phyloP scores from a whole-genome alignment of 2,888 invertebrate species.

The Drymonia ruficornis region DNA sequence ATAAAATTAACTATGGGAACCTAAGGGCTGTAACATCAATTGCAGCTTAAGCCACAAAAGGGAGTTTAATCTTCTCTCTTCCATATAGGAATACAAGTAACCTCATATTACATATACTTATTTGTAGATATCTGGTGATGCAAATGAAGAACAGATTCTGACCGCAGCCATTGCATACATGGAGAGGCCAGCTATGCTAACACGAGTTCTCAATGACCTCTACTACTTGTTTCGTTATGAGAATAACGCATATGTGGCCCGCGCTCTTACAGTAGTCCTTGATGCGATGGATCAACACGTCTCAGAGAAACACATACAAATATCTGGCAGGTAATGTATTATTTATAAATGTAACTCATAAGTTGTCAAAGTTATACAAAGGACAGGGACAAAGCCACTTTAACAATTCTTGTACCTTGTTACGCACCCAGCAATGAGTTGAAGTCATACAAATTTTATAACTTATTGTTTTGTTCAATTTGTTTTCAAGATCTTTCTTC shows the following conservation, averaged over 20 bases:
- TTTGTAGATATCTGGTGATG: conserved; percentile 93
- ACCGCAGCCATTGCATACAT: conserved; percentile 93
- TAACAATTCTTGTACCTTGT: no score
- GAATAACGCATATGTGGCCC: conserved; percentile 89
- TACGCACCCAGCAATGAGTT: no score
- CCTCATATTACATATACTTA: background rate
- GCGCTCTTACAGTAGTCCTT: conserved; percentile 92
- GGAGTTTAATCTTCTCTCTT: no score
- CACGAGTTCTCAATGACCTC: conserved; percentile 94
- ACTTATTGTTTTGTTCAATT: no score
- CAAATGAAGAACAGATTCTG: conserved; percentile 95
- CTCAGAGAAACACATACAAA: conserved; percentile 95
- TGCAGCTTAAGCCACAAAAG: no score
- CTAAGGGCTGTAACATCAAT: no score
- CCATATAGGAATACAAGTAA: no score
- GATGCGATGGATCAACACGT: conserved; percentile 96
- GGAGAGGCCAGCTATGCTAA: conserved; percentile 92
- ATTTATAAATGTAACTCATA: conserved; percentile 9
- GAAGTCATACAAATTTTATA: no score
- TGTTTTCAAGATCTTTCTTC: no score
- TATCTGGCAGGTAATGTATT: conserved; percentile 90
- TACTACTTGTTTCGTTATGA: conserved; percentile 95
- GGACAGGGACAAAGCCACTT: no score
- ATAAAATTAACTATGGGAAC: no score
- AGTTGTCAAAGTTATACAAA: no score